phyloP scores from a whole-genome alignment of 2,113 vertebrate genomes.

The Pedionomus torquatus region DNA sequence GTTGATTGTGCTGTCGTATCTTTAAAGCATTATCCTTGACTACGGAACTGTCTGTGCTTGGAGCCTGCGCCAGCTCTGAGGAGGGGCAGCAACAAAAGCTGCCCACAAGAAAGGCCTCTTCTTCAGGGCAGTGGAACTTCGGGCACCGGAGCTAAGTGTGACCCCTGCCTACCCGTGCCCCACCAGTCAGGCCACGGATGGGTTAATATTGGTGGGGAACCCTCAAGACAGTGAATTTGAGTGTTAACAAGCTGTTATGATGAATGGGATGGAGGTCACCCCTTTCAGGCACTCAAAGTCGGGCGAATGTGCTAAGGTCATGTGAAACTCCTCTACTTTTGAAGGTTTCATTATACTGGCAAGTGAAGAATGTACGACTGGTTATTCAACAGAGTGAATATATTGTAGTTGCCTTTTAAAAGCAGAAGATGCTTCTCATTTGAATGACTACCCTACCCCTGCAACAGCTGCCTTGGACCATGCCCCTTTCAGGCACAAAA shows the following conservation, averaged over 20 bases:
- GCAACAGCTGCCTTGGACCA: not conserved
- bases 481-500: not conserved
- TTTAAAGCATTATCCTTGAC: not conserved
- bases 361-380: not conserved
- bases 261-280: conserved; percentile 14
- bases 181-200: not conserved
- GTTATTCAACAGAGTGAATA: not conserved
- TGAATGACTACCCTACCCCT: not conserved
- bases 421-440: not conserved
- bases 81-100: not conserved
- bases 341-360: not conserved
- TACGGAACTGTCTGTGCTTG: accelerated
- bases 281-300: not conserved
- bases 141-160: not conserved
- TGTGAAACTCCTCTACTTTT: conserved; percentile 11
- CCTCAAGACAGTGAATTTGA: not conserved
- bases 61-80: not conserved
- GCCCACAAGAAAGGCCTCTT: not conserved
- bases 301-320: not conserved
- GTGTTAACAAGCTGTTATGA: conserved; percentile 14
- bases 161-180: not conserved
- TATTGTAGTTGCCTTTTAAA: not conserved
- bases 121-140: not conserved
- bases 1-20: not conserved
- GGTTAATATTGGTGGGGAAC: not conserved